Evolutionary conservation across 2,888 invertebrate species (phyloP), one percentile per base, ranked within the genome.

Genomic region (Hypomecis atomaria): DNA sequence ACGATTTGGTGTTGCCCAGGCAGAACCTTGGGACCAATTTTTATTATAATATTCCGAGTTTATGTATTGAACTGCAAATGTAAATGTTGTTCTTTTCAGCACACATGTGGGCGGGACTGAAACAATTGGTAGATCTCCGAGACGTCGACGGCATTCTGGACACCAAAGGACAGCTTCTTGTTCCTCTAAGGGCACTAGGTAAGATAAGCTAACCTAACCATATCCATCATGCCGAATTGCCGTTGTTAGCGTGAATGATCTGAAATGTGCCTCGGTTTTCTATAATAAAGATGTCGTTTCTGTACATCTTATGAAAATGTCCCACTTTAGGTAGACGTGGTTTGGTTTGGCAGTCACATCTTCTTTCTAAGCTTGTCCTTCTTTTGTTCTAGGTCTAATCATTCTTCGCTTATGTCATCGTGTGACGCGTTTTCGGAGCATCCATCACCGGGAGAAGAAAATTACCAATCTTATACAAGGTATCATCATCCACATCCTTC

Each of bases 391-490:
- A 89, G 92, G 71, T 93, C 93, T 0, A 93, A 93, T 65, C 91
- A 92, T 62, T 93, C 93, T 0, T 93, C 93, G 0, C 67, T 93
- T 58, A 88, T 93, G 83, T 93, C 93, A 0, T 92, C 92, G 0
- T 93, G 92, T 55, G 93, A 93, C 6, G 92, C 90, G 6, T 93
- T 93, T 73, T 92, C 92, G 0, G 91, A 92, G 65, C 91, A 92
- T 50, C 93, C 92, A 0, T 90, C 92, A 0, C 93, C 93, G 0
- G 92, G 92, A 0, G 92, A 93, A 69, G 92, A 93, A 10, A 92
- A 90, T 67, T 93, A 93, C 70, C 92, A 88, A 64, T 91, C 90
- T 0, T 93, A 93, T 69, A 93, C 92, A 70, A 93, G 93, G 93
- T 93, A 73, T n/a, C n/a, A n/a, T n/a, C n/a, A n/a, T n/a, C n/a